phyloP scores from a whole-genome alignment of 1,140 invertebrate species.

The Anthonomus grandis region DNA sequence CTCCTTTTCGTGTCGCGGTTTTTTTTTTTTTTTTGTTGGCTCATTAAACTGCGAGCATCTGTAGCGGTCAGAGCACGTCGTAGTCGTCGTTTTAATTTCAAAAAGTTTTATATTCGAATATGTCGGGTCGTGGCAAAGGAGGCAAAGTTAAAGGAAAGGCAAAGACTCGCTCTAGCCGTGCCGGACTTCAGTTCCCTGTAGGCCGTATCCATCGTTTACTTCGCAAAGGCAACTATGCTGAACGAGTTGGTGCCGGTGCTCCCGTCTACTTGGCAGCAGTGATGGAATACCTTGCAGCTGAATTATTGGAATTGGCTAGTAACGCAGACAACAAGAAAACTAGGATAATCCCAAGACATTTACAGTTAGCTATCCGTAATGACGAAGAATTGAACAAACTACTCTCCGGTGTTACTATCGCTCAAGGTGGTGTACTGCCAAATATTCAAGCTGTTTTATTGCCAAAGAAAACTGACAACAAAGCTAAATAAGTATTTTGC shows the following conservation, averaged over 20 bases:
- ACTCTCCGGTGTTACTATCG: constrained; percentile 77
- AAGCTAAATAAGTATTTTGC: too few species aligned
- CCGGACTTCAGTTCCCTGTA: constrained; percentile 86
- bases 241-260: constrained; percentile 67
- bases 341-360: constrained; percentile 77
- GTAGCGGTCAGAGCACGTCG: too few species aligned
- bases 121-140: too few species aligned
- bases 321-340: constrained; percentile 66
- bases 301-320: constrained; percentile 70
- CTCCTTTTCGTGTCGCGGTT: too few species aligned
- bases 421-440: constrained; percentile 79
- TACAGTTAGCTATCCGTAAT: constrained; percentile 78
- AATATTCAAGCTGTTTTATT: constrained; percentile 70
- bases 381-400: constrained; percentile 82
- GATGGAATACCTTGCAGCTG: constrained; percentile 61
- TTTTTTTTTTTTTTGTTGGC: too few species aligned
- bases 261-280: constrained; percentile 68
- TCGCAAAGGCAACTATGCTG: constrained; percentile 67
- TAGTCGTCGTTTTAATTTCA: too few species aligned
- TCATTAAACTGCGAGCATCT: too few species aligned
- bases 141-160: not conserved
- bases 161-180: not conserved
- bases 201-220: constrained; percentile 78
- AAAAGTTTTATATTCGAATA: too few species aligned
- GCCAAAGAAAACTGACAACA: constrained; percentile 51